A percentile compares a stretch with the other conserved stretches of the same genome.
phyloP scores from a whole-genome alignment of 1,140 invertebrate species.

The Belonocnema kinseyi region DNA sequence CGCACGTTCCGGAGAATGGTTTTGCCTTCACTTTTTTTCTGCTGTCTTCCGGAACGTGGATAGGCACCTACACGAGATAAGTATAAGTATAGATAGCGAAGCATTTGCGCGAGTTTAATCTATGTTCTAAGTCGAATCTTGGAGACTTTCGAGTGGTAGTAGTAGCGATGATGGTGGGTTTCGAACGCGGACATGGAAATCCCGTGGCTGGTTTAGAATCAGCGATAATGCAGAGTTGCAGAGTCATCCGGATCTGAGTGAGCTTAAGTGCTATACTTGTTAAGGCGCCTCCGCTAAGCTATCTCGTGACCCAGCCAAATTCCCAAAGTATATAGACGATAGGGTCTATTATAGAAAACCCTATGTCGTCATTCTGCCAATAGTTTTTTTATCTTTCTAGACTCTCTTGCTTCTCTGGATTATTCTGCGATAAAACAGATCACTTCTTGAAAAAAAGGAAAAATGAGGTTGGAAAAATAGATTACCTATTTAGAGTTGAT shows the following conservation, averaged over 20 bases:
- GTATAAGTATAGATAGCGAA: background rate
- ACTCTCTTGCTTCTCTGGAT: background rate
- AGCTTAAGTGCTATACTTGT: constrained; percentile 62
- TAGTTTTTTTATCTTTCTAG: background rate
- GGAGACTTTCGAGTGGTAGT: background rate
- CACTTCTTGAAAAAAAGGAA: background rate
- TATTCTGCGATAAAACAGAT: background rate
- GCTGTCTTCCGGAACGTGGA: constrained; percentile 20
- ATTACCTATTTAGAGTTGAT: too few species aligned
- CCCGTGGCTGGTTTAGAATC: constrained; percentile 68
- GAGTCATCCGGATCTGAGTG: constrained; percentile 61
- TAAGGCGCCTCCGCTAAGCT: constrained; percentile 58
- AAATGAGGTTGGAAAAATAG: background rate
- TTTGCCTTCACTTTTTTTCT: constrained; percentile 11
- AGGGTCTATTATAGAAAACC: background rate
- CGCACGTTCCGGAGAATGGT: constrained; percentile 15
- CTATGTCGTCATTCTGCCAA: background rate
- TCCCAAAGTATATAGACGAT: constrained; percentile 1
- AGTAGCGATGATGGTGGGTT: constrained; percentile 54
- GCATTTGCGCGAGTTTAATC: constrained; percentile 59
- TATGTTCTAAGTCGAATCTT: constrained; percentile 42
- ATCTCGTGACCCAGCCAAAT: constrained; percentile 51
- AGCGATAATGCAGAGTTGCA: constrained; percentile 69
- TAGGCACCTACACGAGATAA: background rate
- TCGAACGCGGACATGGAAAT: constrained; percentile 68